Conservation (phyloP, 2,113 vertebrate genomes). For the Pseudorasbora parva region DNA sequence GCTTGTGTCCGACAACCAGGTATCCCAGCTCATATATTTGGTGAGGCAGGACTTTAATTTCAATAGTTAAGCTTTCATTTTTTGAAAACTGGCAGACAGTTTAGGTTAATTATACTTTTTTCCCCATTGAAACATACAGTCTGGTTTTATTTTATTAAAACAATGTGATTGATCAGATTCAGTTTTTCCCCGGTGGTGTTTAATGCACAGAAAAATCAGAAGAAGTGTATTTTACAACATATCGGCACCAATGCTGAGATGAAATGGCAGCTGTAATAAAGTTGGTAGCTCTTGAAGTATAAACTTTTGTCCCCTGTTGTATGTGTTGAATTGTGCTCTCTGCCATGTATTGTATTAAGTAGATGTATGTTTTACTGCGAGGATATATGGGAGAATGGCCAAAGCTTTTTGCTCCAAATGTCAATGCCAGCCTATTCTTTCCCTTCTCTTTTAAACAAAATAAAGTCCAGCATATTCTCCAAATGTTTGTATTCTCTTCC, state of each 20-base stretch:
- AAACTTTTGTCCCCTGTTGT: slow-evolving; percentile 4
- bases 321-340: slow-evolving; percentile 42
- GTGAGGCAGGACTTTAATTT: background rate
- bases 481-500: background rate
- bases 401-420: slow-evolving; percentile 56
- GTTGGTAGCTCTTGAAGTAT: slow-evolving; percentile 33
- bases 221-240: background rate
- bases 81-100: background rate
- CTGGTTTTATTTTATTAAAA: background rate
- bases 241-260: slow-evolving; percentile 24
- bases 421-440: slow-evolving; percentile 51
- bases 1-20: background rate
- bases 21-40: background rate
- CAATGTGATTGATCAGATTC: background rate
- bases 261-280: slow-evolving; percentile 36
- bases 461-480: slow-evolving; percentile 63
- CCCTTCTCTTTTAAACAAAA: slow-evolving; percentile 53
- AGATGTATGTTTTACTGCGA: slow-evolving; percentile 38
- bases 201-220: background rate
- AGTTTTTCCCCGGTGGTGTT: background rate
- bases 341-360: slow-evolving; percentile 47
- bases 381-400: slow-evolving; percentile 26
- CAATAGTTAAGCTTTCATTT: background rate
- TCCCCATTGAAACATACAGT: background rate
- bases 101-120: background rate